phyloP scores from a whole-genome alignment of 1,140 invertebrate species.

The Eurosta solidaginis region DNA sequence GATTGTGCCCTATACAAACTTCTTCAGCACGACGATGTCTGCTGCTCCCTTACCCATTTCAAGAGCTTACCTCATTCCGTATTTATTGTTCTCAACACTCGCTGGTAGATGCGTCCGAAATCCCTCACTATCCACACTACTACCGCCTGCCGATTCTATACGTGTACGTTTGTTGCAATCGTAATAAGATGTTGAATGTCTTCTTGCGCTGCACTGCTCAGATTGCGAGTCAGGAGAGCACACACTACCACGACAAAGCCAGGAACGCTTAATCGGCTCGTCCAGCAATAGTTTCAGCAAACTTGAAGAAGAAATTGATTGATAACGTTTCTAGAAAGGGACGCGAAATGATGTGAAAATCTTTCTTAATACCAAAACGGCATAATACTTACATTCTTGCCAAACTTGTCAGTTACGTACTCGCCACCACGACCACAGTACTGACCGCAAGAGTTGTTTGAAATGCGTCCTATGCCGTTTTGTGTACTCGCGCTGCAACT shows the following conservation, averaged over 20 bases:
- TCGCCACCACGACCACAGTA: not conserved
- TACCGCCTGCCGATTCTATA: not conserved
- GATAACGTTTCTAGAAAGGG: constrained; percentile 24
- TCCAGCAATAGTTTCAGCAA: constrained; percentile 51
- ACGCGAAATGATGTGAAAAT: not conserved
- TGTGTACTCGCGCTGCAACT: constrained; percentile 30
- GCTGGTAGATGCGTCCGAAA: not conserved
- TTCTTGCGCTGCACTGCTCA: constrained; percentile 36
- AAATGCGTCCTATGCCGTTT: not conserved
- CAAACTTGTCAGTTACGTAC: not conserved
- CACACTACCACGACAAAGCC: constrained; percentile 49
- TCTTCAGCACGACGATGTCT: too few relatives aligned
- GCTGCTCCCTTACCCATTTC: not conserved
- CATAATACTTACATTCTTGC: not conserved
- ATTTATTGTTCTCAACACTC: not conserved
- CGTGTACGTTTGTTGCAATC: not conserved
- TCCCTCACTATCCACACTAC: constrained; percentile 4
- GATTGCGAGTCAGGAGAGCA: constrained; percentile 47
- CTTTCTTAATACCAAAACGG: not conserved
- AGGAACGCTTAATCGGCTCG: constrained; percentile 55
- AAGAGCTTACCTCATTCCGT: not conserved
- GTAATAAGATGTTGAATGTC: not conserved
- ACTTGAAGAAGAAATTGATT: constrained; percentile 49
- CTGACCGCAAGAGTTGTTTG: not conserved
- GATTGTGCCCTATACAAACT: too few relatives aligned